Evolutionary conservation across 1,140 invertebrate genomes (phyloP).

Genomic region (Penaeus chinensis): DNA sequence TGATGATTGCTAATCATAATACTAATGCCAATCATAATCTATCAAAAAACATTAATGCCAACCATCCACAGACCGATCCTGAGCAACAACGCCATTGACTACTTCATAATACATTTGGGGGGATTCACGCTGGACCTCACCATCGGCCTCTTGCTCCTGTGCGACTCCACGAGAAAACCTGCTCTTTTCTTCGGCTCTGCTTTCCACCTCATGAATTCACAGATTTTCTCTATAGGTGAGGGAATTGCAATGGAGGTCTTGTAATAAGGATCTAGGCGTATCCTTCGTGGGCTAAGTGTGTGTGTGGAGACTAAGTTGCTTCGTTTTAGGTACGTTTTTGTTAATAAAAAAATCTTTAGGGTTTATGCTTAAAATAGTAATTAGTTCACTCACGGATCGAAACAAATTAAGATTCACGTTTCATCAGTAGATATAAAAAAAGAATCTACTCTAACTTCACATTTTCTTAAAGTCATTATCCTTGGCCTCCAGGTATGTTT

Average conservation of each 20-base stretch:
- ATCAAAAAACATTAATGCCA: neutral
- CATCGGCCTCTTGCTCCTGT: conserved; percentile 34
- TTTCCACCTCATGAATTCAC: conserved; percentile 51
- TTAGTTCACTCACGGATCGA: too few relatives aligned
- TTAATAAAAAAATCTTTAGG: too few relatives aligned
- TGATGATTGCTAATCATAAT: neutral
- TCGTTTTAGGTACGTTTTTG: too few relatives aligned
- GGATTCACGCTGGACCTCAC: conserved; percentile 40
- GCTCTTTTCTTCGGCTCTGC: conserved; percentile 25
- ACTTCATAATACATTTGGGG: conserved; percentile 38
- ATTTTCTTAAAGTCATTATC: too few relatives aligned
- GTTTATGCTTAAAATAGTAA: too few relatives aligned
- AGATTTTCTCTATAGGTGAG: conserved; percentile 51
- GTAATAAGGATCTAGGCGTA: neutral
- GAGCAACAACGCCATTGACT: conserved; percentile 33
- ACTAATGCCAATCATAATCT: neutral
- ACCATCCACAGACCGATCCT: conserved; percentile 18
- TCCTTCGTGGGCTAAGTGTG: neutral
- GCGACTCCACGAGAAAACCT: conserved; percentile 3
- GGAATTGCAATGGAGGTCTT: neutral
- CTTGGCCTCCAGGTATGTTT: conserved; percentile 29
- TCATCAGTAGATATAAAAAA: too few relatives aligned
- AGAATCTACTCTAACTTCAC: too few relatives aligned
- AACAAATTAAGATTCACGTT: too few relatives aligned
- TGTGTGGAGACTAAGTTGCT: too few relatives aligned